These are phyloP conservation scores for Halichondria panicea DNA, from an alignment of 37 sponge, comb jelly and placozoan genomes.

Conservation along the genomic window DNA sequence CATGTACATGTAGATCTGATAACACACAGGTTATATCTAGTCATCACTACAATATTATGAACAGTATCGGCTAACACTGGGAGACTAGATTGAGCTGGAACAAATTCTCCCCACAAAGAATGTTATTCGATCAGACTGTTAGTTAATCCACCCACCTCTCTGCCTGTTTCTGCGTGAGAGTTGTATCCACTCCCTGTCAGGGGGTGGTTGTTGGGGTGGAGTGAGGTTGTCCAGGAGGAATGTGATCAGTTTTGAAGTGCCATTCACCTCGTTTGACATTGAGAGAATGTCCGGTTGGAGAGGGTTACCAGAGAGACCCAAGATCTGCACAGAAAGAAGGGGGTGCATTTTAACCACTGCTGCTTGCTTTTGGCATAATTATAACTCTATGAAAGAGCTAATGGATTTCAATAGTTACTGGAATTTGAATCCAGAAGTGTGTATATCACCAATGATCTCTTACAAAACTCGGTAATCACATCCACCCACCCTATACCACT, in stretches of 20 bases:
- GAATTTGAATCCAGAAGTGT: too few species aligned
- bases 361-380: background rate
- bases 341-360: background rate
- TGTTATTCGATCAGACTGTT: background rate
- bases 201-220: constrained; percentile 44
- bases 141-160: constrained; percentile 33
- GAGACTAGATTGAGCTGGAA: background rate
- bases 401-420: too few species aligned
- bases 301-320: constrained; percentile 75
- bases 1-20: too few species aligned
- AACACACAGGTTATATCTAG: too few species aligned
- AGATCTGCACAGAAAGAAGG: background rate
- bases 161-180: constrained; percentile 20
- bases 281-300: constrained; percentile 68
- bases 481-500: constrained; percentile 10
- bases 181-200: constrained; percentile 80
- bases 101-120: background rate
- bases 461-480: too few species aligned
- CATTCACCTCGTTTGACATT: constrained; percentile 80
- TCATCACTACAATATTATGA: too few species aligned
- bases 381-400: background rate
- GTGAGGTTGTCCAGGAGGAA: constrained; percentile 90
- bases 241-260: constrained; percentile 78
- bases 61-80: too few species aligned
- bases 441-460: too few species aligned